Evolutionary conservation across 2,113 vertebrate genomes (phyloP).

Genomic region (Ramphastos sulfuratus): DNA sequence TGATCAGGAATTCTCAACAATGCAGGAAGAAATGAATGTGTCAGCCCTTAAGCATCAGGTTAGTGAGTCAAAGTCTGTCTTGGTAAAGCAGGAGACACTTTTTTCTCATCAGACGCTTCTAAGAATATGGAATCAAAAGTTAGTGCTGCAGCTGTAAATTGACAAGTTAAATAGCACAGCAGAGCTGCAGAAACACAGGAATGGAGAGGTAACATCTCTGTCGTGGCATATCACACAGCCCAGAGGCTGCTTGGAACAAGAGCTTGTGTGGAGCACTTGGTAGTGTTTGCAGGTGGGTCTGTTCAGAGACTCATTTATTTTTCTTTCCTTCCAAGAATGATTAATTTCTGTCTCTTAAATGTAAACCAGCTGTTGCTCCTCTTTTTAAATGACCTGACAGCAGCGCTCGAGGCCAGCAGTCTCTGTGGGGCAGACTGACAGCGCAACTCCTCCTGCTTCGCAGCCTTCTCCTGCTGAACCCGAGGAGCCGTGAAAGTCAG

Average conservation of each 20-base stretch:
- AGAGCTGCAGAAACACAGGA: not conserved
- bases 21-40: not conserved
- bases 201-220: not conserved
- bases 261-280: not conserved
- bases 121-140: not conserved
- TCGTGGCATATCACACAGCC: not conserved
- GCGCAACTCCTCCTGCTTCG: accelerated
- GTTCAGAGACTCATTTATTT: not conserved
- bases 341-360: not conserved
- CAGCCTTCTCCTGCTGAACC: accelerated
- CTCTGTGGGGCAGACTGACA: not conserved
- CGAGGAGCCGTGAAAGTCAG: not conserved
- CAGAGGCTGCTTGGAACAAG: not conserved
- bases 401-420: not conserved
- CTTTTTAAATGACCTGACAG: not conserved
- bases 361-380: not conserved
- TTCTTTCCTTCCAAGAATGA: not conserved
- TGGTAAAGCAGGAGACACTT: not conserved
- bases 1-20: conserved; percentile 13
- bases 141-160: not conserved
- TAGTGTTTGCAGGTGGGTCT: not conserved
- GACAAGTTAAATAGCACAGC: not conserved
- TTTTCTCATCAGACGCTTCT: not conserved
- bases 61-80: conserved; percentile 24
- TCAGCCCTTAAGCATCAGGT: not conserved